Evolutionary conservation across 2,797 vertebrate species (phyloP).

Genomic region (Harpagifer antarcticus): DNA sequence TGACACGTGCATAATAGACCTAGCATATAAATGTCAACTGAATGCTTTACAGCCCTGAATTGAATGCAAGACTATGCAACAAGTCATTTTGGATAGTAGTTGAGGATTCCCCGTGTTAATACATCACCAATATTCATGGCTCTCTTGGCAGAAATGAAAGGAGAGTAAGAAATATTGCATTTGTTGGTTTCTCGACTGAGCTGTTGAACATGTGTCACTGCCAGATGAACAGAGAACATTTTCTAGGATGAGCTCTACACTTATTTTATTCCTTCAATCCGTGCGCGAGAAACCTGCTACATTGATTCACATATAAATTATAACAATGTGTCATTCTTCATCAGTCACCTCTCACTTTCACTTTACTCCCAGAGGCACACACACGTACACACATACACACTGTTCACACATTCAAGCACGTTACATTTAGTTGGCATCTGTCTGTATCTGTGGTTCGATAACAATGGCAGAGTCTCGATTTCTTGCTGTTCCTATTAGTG

Average conservation of each 20-base stretch:
- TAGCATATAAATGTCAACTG: neutral
- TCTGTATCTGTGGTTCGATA: slow-evolving; percentile 13
- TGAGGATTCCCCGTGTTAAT: neutral
- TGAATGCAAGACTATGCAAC: neutral
- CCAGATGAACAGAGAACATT: slow-evolving; percentile 14
- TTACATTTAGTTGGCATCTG: slow-evolving; percentile 8
- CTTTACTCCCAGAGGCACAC: slow-evolving; percentile 1
- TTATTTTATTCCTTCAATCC: neutral
- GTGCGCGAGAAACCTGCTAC: neutral
- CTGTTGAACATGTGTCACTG: neutral
- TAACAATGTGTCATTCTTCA: slow-evolving; percentile 6
- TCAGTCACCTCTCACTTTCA: slow-evolving; percentile 3
- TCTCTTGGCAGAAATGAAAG: neutral
- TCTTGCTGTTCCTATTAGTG: slow-evolving; percentile 1
- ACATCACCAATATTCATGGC: slow-evolving; percentile 3
- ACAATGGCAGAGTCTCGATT: slow-evolving; percentile 3
- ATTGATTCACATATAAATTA: neutral
- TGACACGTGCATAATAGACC: neutral
- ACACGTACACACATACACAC: neutral
- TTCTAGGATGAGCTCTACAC: neutral
- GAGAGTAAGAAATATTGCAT: slow-evolving; percentile 7
- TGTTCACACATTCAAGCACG: neutral
- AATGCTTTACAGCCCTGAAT: neutral
- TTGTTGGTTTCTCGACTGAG: neutral
- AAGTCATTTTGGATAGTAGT: slow-evolving; percentile 22